phyloP scores from a whole-genome alignment of 2,888 invertebrate genomes.

The Drosophila nr. perissopoda region DNA sequence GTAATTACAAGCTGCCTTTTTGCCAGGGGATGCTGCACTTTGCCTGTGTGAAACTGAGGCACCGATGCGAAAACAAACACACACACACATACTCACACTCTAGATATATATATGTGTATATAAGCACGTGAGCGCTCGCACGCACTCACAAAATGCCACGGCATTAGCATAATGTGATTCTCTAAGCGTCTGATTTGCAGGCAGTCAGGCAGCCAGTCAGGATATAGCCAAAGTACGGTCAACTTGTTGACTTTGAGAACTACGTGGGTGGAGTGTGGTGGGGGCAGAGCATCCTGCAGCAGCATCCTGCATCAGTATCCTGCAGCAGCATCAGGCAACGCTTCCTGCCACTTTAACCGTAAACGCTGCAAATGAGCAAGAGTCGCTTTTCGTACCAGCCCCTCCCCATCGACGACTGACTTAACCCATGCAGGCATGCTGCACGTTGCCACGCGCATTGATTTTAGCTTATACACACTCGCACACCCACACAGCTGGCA shows the following conservation, averaged over 20 bases:
- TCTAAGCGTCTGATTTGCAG: conserved; percentile 70
- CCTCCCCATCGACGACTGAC: conserved; percentile 6
- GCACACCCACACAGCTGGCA: background rate
- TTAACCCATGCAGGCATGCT: conserved; percentile 22
- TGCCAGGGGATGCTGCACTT: conserved; percentile 24
- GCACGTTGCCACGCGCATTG: conserved; percentile 41
- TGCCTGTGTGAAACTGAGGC: conserved; percentile 19
- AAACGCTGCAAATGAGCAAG: conserved; percentile 77
- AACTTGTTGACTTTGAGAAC: conserved; percentile 70
- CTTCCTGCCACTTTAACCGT: conserved; percentile 73
- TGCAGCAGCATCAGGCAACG: conserved; percentile 29
- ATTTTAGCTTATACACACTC: conserved; percentile 27
- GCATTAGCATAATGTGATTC: conserved; percentile 76
- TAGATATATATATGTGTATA: background rate
- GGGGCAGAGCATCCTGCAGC: conserved; percentile 15
- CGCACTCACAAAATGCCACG: conserved; percentile 54
- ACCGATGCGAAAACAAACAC: conserved; percentile 2
- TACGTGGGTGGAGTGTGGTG: background rate
- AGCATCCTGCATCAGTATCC: conserved; percentile 26
- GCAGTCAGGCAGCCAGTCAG: conserved; percentile 31
- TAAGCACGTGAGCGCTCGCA: conserved; percentile 7
- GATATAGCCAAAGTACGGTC: conserved; percentile 51
- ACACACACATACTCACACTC: conserved; percentile 6
- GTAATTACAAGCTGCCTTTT: conserved; percentile 62
- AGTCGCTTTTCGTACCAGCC: conserved; percentile 44